phyloP scores from a whole-genome alignment of 2,888 invertebrate species.

The Habrosyne pyritoides region DNA sequence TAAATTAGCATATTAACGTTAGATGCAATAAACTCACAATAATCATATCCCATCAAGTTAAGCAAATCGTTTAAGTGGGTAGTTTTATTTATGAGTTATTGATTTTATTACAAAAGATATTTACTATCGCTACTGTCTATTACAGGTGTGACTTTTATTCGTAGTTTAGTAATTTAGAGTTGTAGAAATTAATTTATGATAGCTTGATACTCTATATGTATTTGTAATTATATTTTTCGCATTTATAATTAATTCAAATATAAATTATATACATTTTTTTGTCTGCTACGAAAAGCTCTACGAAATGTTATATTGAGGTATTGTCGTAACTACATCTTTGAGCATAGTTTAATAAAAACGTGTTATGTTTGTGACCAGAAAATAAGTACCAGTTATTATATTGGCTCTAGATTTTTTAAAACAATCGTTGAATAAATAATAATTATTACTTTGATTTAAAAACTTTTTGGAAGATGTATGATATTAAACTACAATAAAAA shows the following conservation, averaged over 20 bases:
- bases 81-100: not conserved
- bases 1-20: constrained; percentile 3
- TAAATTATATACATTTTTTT: too few species aligned
- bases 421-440: too few species aligned
- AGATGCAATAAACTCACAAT: not conserved
- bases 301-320: not conserved
- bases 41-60: constrained; percentile 3
- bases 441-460: too few species aligned
- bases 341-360: not conserved
- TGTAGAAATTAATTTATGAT: not conserved
- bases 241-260: not conserved
- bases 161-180: not conserved
- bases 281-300: not conserved
- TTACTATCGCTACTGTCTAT: not conserved
- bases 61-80: not conserved
- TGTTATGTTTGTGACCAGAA: too few species aligned
- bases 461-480: too few species aligned
- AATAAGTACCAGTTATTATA: too few species aligned
- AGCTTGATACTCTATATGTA: not conserved
- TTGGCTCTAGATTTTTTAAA: too few species aligned
- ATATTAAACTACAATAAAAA: too few species aligned
- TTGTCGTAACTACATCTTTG: not conserved
- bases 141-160: not conserved
- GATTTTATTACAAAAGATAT: not conserved
- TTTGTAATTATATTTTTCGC: not conserved